phyloP scores from a whole-genome alignment of 1,140 invertebrate species.

The Pemphigus obesinymphae region DNA sequence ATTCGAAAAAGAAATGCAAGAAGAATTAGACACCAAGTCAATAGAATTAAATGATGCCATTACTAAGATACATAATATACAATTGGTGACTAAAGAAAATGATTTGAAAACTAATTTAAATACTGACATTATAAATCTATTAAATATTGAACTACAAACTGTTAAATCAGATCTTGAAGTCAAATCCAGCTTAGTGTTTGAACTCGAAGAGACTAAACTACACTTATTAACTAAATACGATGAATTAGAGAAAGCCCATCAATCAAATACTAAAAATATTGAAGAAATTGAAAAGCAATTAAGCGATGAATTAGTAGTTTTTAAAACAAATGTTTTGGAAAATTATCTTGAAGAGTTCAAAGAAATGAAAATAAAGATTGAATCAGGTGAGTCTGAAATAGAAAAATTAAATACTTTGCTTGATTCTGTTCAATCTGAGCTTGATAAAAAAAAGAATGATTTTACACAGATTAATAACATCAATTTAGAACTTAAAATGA shows the following conservation, averaged over 20 bases:
- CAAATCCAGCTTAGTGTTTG: neutral
- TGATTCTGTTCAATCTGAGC: neutral
- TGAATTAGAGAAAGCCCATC: neutral
- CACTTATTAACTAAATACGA: neutral
- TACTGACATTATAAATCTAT: neutral
- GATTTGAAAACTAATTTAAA: neutral
- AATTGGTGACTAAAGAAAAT: neutral
- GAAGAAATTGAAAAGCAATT: conserved; percentile 2
- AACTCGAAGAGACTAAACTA: neutral
- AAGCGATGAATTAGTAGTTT: neutral
- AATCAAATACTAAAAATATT: neutral
- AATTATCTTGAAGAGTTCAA: neutral
- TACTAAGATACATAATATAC: neutral
- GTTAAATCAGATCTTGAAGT: neutral
- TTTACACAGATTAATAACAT: neutral
- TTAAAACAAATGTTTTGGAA: neutral
- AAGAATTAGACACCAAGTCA: neutral
- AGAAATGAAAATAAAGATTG: neutral
- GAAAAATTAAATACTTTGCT: neutral
- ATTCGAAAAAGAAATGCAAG: neutral
- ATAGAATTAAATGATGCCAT: neutral
- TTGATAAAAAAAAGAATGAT: neutral
- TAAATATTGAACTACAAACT: neutral
- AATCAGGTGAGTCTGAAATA: neutral
- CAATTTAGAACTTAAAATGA: neutral